Conservation (phyloP, 2,888 invertebrate species). For the Chironomus riparius region DNA sequence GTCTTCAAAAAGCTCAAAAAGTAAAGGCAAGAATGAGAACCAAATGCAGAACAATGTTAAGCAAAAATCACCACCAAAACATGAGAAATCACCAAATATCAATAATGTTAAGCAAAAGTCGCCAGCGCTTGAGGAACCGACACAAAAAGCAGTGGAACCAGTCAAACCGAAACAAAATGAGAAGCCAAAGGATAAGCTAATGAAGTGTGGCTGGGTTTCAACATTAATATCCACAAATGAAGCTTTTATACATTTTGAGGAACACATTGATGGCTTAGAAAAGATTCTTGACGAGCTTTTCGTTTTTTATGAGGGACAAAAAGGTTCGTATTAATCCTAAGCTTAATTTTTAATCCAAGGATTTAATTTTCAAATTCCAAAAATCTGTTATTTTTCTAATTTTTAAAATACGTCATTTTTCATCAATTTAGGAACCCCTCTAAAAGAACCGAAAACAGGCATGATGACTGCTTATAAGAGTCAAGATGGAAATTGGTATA, state of each 20-base stretch:
- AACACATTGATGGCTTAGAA: constrained; percentile 43
- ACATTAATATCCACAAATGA: background rate
- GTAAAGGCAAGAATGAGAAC: background rate
- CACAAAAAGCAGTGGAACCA: too few species aligned
- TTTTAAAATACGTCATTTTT: too few species aligned
- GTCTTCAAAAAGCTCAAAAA: background rate
- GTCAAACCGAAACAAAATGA: too few species aligned
- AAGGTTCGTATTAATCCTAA: constrained; percentile 33
- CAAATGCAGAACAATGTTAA: background rate
- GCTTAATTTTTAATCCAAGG: constrained; percentile 30
- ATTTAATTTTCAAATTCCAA: constrained; percentile 1
- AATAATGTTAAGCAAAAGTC: background rate
- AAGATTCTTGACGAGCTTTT: constrained; percentile 52
- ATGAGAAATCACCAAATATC: background rate
- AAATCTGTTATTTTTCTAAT: background rate
- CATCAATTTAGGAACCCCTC: constrained; percentile 33
- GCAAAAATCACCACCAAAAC: background rate
- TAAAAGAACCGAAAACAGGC: constrained; percentile 45
- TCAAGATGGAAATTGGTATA: constrained; percentile 61
- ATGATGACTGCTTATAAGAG: constrained; percentile 54
- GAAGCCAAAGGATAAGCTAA: background rate
- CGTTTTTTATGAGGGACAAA: constrained; percentile 42
- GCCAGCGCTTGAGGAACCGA: background rate
- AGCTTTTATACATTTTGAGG: constrained; percentile 55
- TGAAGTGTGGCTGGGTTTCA: constrained; percentile 12